phyloP scores from a whole-genome alignment of 1,140 invertebrate species.

The Papilio aristodemus region DNA sequence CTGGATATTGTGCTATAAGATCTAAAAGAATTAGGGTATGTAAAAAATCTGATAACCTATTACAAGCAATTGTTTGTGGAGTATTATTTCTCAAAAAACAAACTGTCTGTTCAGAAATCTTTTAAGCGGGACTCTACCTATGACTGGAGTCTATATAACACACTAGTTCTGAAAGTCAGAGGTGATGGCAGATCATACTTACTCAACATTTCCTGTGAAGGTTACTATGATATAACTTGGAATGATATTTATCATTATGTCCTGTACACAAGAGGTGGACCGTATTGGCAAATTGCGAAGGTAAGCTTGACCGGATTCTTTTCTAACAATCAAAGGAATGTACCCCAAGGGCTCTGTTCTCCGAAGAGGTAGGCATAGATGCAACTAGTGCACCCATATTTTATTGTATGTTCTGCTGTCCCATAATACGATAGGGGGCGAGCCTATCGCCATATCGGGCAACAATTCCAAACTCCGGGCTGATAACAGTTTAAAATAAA shows the following conservation, averaged over 20 bases:
- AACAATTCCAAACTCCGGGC: too few relatives aligned
- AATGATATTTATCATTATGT: slow-evolving; percentile 92
- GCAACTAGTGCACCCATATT: too few relatives aligned
- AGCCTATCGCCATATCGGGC: too few relatives aligned
- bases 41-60: background rate
- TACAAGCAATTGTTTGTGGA: too few relatives aligned
- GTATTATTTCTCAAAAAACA: background rate
- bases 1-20: slow-evolving; percentile 90
- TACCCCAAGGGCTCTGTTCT: too few relatives aligned
- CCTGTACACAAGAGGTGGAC: slow-evolving; percentile 95
- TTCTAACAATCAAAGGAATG: too few relatives aligned
- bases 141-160: slow-evolving; percentile 91
- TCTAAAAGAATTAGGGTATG: slow-evolving; percentile 84
- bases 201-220: slow-evolving; percentile 87
- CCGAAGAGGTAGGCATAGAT: too few relatives aligned
- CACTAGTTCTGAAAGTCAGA: slow-evolving; percentile 90
- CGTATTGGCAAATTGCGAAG: slow-evolving; percentile 96
- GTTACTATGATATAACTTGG: slow-evolving; percentile 89
- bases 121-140: slow-evolving; percentile 86
- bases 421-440: too few relatives aligned
- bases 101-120: slow-evolving; percentile 84
- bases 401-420: too few relatives aligned
- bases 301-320: slow-evolving; percentile 88
- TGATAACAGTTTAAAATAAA: too few relatives aligned
- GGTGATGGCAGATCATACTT: slow-evolving; percentile 95